These are phyloP conservation scores for Geopemphigus sp. DNA, from an alignment of 1,140 invertebrate genomes.

Conservation along the genomic window DNA sequence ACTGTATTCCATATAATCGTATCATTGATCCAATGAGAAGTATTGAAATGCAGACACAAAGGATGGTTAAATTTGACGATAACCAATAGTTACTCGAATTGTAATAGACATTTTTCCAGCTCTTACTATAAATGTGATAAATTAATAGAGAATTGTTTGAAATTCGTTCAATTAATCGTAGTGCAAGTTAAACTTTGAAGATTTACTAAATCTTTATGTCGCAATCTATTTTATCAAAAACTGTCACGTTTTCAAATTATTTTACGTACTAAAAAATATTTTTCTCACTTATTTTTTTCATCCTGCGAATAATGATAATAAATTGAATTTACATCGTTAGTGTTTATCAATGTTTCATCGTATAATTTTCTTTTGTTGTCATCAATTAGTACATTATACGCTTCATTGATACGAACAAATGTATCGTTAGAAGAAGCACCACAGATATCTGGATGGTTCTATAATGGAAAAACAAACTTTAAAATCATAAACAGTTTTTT, in stretches of 20 bases:
- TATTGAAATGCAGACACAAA: constrained; percentile 1
- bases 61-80: constrained; percentile 16
- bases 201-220: background rate
- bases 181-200: no score
- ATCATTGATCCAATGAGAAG: constrained; percentile 21
- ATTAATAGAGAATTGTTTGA: background rate
- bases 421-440: constrained; percentile 58
- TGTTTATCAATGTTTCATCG: constrained; percentile 55
- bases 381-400: constrained; percentile 64
- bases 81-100: constrained; percentile 27
- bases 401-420: constrained; percentile 66
- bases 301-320: background rate
- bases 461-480: constrained; percentile 56
- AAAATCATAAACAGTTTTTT: background rate
- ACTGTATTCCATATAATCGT: constrained; percentile 18
- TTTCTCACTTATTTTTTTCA: constrained; percentile 1
- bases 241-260: background rate
- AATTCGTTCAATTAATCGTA: background rate
- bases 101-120: constrained; percentile 18
- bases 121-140: background rate
- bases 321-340: constrained; percentile 1
- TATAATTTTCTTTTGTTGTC: constrained; percentile 60
- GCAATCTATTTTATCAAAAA: background rate
- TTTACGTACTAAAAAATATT: background rate
- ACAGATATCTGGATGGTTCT: constrained; percentile 63